Percentiles rank a stretch among this genome's conserved stretches.
These are phyloP conservation scores for Drosophila siamana DNA, from an alignment of 2,888 invertebrate genomes.

Conservation along the genomic window DNA sequence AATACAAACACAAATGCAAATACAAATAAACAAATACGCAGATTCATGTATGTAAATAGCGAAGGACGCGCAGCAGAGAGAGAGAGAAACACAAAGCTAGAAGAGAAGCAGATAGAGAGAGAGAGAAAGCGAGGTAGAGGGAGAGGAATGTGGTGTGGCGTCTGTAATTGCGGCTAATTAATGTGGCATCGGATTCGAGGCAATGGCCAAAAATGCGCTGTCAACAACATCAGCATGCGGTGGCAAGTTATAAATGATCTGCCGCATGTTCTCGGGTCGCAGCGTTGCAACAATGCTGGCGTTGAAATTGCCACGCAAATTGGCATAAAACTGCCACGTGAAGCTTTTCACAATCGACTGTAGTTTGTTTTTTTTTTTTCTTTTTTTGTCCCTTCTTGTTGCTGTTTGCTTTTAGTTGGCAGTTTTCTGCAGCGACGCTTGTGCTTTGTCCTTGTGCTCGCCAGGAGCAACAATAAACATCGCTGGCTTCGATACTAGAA, in stretches of 20 bases:
- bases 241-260: constrained; percentile 12
- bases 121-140: neutral
- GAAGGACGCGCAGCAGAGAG: neutral
- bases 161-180: constrained; percentile 61
- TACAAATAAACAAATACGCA: constrained; percentile 38
- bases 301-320: constrained; percentile 34
- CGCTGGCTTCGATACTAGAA: constrained; percentile 43
- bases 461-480: constrained; percentile 48
- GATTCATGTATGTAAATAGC: neutral
- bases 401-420: neutral
- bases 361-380: neutral
- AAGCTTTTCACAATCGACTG: neutral
- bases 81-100: no score
- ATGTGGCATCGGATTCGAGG: constrained; percentile 50
- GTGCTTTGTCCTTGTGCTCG: constrained; percentile 9
- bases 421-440: neutral
- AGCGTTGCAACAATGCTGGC: constrained; percentile 8
- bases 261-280: neutral
- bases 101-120: neutral
- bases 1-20: constrained; percentile 46
- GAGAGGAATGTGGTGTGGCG: neutral
- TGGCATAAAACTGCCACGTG: constrained; percentile 19
- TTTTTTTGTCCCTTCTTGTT: no score
- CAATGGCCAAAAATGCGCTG: constrained; percentile 18
- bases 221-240: constrained; percentile 7